Conservation (phyloP, 2,113 vertebrate genomes). For the Indicator maculatus region DNA sequence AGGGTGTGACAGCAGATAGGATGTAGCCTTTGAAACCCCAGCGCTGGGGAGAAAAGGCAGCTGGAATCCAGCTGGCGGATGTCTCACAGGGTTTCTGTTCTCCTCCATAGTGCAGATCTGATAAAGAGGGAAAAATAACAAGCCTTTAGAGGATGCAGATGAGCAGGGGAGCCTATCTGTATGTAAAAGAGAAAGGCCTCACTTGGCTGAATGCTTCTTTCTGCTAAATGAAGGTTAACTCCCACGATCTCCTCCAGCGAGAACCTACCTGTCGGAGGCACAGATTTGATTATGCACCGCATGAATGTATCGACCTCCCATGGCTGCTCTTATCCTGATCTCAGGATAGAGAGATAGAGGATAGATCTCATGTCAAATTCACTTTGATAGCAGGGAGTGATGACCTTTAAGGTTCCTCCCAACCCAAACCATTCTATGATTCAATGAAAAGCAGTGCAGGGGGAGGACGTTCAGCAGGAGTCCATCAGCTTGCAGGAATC, state of each 20-base stretch:
- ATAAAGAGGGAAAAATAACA: constrained; percentile 63
- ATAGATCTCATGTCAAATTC: too few relatives aligned
- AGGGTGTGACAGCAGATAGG: constrained; percentile 62
- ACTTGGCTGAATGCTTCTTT: constrained; percentile 41
- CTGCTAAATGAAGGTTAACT: constrained; percentile 55
- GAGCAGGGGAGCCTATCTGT: constrained; percentile 51
- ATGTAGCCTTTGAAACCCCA: constrained; percentile 63
- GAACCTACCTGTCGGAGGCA: constrained; percentile 12
- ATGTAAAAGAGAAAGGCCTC: constrained; percentile 57
- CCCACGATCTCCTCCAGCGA: constrained; percentile 38
- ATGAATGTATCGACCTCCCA: constrained; percentile 22
- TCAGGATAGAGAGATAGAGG: too few relatives aligned
- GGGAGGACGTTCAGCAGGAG: background rate
- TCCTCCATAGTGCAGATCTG: constrained; percentile 51
- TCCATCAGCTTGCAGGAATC: background rate
- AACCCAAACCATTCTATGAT: too few relatives aligned
- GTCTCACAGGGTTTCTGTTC: constrained; percentile 67
- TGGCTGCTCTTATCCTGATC: background rate
- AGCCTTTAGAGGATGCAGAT: constrained; percentile 61
- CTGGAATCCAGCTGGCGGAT: constrained; percentile 72
- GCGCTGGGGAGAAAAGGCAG: constrained; percentile 58
- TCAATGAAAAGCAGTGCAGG: background rate
- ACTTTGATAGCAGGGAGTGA: background rate
- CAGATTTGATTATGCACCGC: background rate
- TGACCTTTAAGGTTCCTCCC: too few relatives aligned